These are phyloP conservation scores for Halcyon badia DNA, from an alignment of 2,797 vertebrate genomes.

Conservation along the genomic window DNA sequence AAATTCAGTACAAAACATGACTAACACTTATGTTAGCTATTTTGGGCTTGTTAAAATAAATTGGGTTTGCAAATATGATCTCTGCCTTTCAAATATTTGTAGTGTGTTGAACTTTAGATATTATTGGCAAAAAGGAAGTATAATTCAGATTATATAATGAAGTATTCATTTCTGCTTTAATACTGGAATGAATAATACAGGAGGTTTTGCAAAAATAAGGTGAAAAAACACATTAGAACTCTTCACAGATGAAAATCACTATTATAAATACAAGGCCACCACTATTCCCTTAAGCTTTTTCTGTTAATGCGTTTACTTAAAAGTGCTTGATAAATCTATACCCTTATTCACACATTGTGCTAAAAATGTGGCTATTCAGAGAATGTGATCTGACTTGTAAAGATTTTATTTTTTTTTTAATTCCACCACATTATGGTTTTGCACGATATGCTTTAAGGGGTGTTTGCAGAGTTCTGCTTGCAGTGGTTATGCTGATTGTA, in stretches of 20 bases:
- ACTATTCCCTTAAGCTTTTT: neutral
- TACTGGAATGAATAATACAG: neutral
- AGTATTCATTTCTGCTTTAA: neutral
- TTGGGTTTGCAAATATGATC: neutral
- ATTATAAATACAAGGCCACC: neutral
- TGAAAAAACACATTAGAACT: neutral
- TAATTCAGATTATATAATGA: neutral
- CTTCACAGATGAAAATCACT: neutral
- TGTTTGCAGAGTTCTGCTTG: neutral
- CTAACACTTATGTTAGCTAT: neutral
- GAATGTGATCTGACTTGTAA: neutral
- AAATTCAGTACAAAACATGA: neutral
- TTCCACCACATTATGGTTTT: neutral
- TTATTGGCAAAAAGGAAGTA: neutral
- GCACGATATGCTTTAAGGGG: neutral
- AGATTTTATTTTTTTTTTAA: neutral
- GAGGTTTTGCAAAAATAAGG: neutral
- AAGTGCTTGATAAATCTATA: neutral
- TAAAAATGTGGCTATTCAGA: neutral
- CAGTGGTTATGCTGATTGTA: neutral
- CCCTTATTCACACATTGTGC: neutral
- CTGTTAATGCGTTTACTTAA: neutral
- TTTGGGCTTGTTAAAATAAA: neutral
- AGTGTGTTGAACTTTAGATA: neutral
- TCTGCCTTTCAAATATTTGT: constrained; percentile 27